Base-by-base conservation (phyloP, 2,797 vertebrate genomes). In the Coracias cyanogaster region DNA sequence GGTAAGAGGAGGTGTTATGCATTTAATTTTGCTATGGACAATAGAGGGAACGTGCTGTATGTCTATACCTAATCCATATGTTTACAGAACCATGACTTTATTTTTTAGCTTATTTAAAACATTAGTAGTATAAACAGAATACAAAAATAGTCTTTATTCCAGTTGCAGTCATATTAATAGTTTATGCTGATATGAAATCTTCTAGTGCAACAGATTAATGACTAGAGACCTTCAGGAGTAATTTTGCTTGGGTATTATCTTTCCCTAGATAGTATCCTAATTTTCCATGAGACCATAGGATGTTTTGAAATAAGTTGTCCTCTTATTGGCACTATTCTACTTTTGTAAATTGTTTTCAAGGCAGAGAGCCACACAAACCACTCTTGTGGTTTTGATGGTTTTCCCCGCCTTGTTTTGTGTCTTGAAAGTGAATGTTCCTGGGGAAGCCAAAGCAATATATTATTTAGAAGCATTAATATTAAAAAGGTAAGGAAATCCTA, bases 301-400 rank as follows among this genome's bases (percentile, higher is more conserved):
- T 60, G 4, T n/a, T 64, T 82, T 67, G 72, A 88, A 88, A 37
- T 57, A 66, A 70, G 5, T 10, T 55, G 12, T 65, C 16, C 20
- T 90, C 3, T 4, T 54, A 14, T 19, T 41, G 37, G 9, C 52
- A 41, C 37, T 62, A 24, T 49, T 83, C 15, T 64, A 9, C 15
- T 77, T 72, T 8, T 46, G 26, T 10, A 78, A 61, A 48, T 45
- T 0, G 25, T 29, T 80, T 52, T 21, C 18, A 83, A 69, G 20
- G 10, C 55, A 54, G 24, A 46, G 29, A 2, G 3, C 28, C 13
- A 22, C 12, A 54, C 4, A 89, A 76, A 82, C n/a, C 13, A 20
- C 6, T 28, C 17, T 13, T 10, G 3, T 65, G 43, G 5, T 1
- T 19, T 67, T 39, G 26, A 43, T 60, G 48, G 1, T 1, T 1